These are phyloP conservation scores for Proales similis DNA, from an alignment of 1,140 invertebrate species.

Conservation along the genomic window DNA sequence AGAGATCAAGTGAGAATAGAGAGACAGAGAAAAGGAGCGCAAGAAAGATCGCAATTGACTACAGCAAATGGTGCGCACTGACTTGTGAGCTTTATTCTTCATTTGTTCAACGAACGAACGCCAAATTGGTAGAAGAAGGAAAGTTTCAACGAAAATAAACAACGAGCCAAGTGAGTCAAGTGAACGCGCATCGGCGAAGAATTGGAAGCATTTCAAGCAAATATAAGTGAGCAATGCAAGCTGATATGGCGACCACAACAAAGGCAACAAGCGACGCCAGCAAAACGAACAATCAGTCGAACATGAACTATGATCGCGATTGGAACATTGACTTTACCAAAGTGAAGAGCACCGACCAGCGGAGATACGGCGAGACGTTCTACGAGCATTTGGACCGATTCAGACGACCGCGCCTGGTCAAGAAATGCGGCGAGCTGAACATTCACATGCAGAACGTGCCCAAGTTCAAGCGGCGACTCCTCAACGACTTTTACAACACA, in stretches of 20 bases:
- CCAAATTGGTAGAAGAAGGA: too few species aligned
- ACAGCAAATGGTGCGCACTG: too few species aligned
- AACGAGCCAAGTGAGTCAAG: too few species aligned
- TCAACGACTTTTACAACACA: slow-evolving; percentile 66
- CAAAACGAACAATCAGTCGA: not conserved
- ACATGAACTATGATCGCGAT: too few species aligned
- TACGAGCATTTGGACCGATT: slow-evolving; percentile 20
- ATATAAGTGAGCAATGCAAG: not conserved
- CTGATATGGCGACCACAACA: not conserved
- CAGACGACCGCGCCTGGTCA: slow-evolving; percentile 14
- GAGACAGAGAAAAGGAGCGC: too few species aligned
- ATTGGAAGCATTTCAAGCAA: slow-evolving; percentile 3
- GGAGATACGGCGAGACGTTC: not conserved
- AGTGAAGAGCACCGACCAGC: not conserved
- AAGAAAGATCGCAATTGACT: too few species aligned
- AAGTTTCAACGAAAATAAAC: too few species aligned
- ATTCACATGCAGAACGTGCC: slow-evolving; percentile 34
- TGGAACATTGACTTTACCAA: too few species aligned
- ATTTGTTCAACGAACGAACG: too few species aligned
- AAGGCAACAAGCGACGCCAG: not conserved
- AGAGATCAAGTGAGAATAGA: too few species aligned
- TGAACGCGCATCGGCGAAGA: too few species aligned
- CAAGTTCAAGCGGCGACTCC: slow-evolving; percentile 57
- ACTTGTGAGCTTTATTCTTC: too few species aligned
- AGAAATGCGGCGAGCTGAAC: slow-evolving; percentile 26